phyloP scores from a whole-genome alignment of 2,888 invertebrate species.

The Dinocampus coccinellae region DNA sequence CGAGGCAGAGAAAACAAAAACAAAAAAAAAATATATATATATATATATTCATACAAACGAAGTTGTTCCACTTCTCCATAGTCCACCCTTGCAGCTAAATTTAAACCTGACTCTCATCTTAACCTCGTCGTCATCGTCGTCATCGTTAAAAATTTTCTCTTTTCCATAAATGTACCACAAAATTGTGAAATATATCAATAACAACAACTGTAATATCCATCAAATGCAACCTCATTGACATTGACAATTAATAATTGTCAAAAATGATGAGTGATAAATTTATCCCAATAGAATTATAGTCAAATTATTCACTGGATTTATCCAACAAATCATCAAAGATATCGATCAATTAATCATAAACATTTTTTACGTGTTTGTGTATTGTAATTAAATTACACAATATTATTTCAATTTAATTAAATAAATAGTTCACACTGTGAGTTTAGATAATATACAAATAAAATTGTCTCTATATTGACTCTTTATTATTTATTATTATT shows the following conservation, averaged over 20 bases:
- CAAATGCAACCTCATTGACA: not conserved
- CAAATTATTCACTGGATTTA: not conserved
- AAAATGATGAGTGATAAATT: not conserved
- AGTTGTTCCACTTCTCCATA: slow-evolving; percentile 41
- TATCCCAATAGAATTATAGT: not conserved
- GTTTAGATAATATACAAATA: not conserved
- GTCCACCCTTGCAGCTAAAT: slow-evolving; percentile 39
- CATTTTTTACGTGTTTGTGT: too few species aligned
- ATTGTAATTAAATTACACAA: too few species aligned
- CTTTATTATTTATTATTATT: too few species aligned
- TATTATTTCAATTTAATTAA: not conserved
- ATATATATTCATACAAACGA: slow-evolving; percentile 30
- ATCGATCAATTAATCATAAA: too few species aligned
- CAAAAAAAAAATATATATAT: not conserved
- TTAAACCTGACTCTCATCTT: slow-evolving; percentile 35
- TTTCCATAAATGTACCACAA: not conserved
- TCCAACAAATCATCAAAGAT: not conserved
- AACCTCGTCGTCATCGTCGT: not conserved
- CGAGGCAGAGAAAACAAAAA: slow-evolving; percentile 10
- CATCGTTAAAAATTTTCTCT: not conserved
- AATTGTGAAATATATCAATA: not conserved
- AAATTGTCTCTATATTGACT: not conserved
- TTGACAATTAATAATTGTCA: not conserved
- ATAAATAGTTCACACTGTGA: not conserved
- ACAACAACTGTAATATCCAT: not conserved